phyloP scores from a whole-genome alignment of 2,113 vertebrate species.

The Eira barbara region DNA sequence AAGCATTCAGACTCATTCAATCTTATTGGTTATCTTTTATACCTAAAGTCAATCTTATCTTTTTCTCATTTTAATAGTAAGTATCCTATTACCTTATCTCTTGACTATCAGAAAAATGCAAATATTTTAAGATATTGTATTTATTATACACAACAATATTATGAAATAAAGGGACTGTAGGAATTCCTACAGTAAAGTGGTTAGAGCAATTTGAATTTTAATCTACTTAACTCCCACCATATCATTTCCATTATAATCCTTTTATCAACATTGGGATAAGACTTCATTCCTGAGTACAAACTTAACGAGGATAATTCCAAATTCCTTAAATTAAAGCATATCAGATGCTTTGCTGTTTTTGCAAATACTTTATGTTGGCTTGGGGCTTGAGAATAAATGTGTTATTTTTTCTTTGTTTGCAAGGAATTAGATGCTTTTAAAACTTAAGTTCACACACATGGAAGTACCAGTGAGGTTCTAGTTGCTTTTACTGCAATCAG shows the following conservation, averaged over 20 bases:
- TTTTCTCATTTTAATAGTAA: neutral
- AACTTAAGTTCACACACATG: conserved; percentile 67
- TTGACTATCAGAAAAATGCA: neutral
- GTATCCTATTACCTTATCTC: neutral
- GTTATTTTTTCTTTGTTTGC: conserved; percentile 77
- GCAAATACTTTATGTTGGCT: conserved; percentile 85
- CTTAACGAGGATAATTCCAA: conserved; percentile 76
- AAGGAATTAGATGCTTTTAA: conserved; percentile 71
- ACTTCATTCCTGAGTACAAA: conserved; percentile 67
- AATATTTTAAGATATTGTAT: neutral
- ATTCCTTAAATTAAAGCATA: conserved; percentile 61
- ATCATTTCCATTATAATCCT: conserved; percentile 71
- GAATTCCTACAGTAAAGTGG: conserved; percentile 45
- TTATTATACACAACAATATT: neutral
- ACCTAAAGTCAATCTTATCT: neutral
- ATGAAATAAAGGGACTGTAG: neutral
- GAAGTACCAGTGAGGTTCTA: conserved; percentile 51
- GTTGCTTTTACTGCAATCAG: conserved; percentile 44
- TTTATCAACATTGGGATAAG: conserved; percentile 75
- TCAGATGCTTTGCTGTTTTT: conserved; percentile 74
- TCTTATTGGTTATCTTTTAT: neutral
- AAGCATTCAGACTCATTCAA: neutral
- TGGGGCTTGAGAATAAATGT: conserved; percentile 77
- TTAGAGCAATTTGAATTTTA: conserved; percentile 62
- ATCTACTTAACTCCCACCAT: conserved; percentile 38